Evolutionary conservation across 2,113 vertebrate species (phyloP).

Genomic region (Thamnophis sirtalis): DNA sequence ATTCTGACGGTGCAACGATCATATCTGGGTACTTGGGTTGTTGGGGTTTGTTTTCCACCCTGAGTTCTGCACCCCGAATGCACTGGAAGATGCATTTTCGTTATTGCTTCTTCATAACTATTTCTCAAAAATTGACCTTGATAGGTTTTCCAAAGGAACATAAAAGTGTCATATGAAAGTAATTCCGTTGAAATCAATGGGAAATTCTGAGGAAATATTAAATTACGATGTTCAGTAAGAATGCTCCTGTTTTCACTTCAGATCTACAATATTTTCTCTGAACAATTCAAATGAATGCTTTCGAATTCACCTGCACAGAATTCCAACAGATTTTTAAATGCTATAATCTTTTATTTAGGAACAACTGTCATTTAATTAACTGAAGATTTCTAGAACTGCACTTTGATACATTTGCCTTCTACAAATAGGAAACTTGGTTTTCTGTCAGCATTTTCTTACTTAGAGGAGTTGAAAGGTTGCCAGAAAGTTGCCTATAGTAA

Average conservation of each 20-base stretch:
- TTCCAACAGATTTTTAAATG: not conserved
- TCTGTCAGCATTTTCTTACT: not conserved
- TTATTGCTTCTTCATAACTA: not conserved
- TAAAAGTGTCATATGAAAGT: not conserved
- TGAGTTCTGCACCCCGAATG: accelerated
- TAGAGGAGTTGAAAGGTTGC: not conserved
- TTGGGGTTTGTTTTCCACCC: not conserved
- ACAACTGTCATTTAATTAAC: not conserved
- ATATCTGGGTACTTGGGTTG: not conserved
- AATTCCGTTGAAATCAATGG: not conserved
- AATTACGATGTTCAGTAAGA: not conserved
- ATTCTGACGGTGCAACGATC: not conserved
- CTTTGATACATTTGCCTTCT: not conserved
- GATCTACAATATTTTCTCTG: not conserved
- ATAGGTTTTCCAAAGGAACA: not conserved
- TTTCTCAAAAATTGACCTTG: not conserved
- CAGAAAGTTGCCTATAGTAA: not conserved
- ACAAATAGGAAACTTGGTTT: not conserved
- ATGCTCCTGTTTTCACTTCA: not conserved
- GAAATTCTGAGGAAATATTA: not conserved
- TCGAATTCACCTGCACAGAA: not conserved
- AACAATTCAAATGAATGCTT: not conserved
- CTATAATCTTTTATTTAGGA: not conserved
- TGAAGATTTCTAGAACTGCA: not conserved
- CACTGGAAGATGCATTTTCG: not conserved